These are phyloP conservation scores for Drosophila azteca DNA, from an alignment of 1,140 invertebrate species.

Conservation along the genomic window DNA sequence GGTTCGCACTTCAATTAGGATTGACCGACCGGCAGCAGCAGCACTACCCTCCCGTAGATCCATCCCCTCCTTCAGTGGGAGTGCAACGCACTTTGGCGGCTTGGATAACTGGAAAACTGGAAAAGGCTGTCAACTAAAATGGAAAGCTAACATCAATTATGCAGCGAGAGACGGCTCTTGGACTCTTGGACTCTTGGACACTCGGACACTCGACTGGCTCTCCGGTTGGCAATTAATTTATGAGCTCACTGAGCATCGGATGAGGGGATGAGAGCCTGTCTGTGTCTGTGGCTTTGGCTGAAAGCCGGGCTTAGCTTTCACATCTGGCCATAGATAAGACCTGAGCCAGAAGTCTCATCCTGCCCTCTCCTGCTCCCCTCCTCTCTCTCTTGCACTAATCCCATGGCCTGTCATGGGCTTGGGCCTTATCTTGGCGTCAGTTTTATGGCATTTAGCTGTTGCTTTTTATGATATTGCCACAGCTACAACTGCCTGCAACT, in stretches of 20 bases:
- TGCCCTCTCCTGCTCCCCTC: too few species aligned
- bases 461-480: slow-evolving; percentile 65
- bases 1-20: slow-evolving; percentile 53
- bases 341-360: slow-evolving; percentile 29
- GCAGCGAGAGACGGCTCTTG: slow-evolving; percentile 43
- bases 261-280: not conserved
- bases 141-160: slow-evolving; percentile 81
- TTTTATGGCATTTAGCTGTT: slow-evolving; percentile 69
- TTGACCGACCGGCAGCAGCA: not conserved
- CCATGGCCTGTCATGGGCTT: slow-evolving; percentile 34
- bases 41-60: not conserved
- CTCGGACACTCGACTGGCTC: slow-evolving; percentile 9
- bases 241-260: slow-evolving; percentile 56
- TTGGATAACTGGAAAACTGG: slow-evolving; percentile 43
- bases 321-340: slow-evolving; percentile 41
- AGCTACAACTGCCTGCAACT: slow-evolving; percentile 1
- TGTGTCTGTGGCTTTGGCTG: not conserved
- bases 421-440: slow-evolving; percentile 48
- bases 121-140: slow-evolving; percentile 72
- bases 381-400: slow-evolving; percentile 34
- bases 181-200: slow-evolving; percentile 41
- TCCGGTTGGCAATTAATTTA: slow-evolving; percentile 71
- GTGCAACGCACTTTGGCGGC: slow-evolving; percentile 50
- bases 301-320: slow-evolving; percentile 60
- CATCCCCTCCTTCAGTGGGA: slow-evolving; percentile 29